Conservation (phyloP, 2,888 invertebrate genomes). For the Lysandra bellargus region DNA sequence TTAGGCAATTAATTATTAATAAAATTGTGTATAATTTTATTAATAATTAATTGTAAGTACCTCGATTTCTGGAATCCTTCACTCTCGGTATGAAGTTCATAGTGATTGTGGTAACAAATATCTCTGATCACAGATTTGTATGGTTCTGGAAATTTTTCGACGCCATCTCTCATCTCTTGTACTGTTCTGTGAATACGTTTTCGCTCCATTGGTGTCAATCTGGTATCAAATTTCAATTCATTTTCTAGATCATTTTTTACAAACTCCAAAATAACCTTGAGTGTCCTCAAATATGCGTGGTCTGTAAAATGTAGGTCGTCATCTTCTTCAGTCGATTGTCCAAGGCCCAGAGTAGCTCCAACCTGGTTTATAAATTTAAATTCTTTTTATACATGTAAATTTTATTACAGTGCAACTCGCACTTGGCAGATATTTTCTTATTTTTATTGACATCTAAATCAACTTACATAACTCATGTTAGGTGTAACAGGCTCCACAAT, state of each 20-base stretch:
- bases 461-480: constrained; percentile 55
- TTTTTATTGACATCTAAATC: neutral
- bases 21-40: constrained; percentile 35
- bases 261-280: constrained; percentile 54
- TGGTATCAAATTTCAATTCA: constrained; percentile 52
- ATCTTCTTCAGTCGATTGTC: constrained; percentile 39
- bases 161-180: constrained; percentile 40
- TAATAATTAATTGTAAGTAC: constrained; percentile 45
- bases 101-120: constrained; percentile 49
- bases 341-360: constrained; percentile 46
- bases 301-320: constrained; percentile 35
- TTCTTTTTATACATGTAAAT: neutral
- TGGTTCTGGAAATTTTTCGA: constrained; percentile 35
- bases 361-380: constrained; percentile 42
- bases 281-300: constrained; percentile 48
- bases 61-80: constrained; percentile 43
- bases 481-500: constrained; percentile 80
- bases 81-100: constrained; percentile 50
- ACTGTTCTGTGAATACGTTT: constrained; percentile 48
- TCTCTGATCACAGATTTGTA: constrained; percentile 42
- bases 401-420: too few species aligned
- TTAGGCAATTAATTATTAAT: too few species aligned
- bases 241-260: constrained; percentile 53
- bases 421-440: too few species aligned
- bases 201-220: constrained; percentile 47